Percentiles rank a stretch among this genome's conserved stretches.
phyloP scores from a whole-genome alignment of 2,797 vertebrate genomes.

The Falco novaeseelandiae region DNA sequence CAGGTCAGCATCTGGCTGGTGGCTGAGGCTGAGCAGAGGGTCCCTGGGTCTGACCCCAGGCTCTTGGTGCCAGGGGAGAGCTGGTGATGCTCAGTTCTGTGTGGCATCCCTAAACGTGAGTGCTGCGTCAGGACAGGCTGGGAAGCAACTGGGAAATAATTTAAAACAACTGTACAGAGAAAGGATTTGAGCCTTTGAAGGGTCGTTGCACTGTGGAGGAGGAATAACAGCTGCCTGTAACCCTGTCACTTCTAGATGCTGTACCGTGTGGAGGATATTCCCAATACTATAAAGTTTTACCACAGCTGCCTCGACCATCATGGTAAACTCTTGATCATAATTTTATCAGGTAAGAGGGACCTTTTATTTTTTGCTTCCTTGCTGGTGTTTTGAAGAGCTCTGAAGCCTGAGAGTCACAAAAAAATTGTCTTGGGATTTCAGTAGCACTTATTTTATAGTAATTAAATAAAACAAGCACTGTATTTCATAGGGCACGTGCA shows the following conservation, averaged over 20 bases:
- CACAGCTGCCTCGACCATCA: conserved; percentile 41
- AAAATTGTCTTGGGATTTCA: background rate
- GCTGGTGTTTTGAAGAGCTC: background rate
- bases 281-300: conserved; percentile 57
- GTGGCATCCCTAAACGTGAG: background rate
- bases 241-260: conserved; percentile 50
- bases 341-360: conserved; percentile 58
- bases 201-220: background rate
- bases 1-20: background rate
- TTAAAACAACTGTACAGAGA: background rate
- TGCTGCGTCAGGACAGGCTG: background rate
- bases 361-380: background rate
- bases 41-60: background rate
- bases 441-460: background rate
- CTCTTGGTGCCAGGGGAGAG: background rate
- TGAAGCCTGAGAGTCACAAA: background rate
- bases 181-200: background rate
- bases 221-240: background rate
- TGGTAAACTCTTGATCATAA: conserved; percentile 70
- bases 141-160: background rate
- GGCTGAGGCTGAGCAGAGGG: background rate
- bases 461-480: background rate
- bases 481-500: background rate
- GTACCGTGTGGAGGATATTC: conserved; percentile 64
- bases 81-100: background rate